Conservation (phyloP, 2,797 vertebrate genomes). For the Meriones psammophilus region DNA sequence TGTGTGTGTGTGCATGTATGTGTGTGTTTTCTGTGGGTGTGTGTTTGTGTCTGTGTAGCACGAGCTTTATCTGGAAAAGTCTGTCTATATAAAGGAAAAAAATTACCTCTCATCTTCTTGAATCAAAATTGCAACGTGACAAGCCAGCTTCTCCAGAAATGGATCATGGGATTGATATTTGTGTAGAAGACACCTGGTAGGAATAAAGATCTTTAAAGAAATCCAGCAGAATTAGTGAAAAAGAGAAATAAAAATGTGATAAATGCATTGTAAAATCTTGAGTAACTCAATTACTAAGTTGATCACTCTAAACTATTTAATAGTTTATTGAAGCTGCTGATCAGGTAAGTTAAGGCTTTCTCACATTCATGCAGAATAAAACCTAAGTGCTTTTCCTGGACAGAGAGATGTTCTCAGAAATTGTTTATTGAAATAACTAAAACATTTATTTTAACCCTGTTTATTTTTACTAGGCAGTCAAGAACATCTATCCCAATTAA, state of each 20-base stretch:
- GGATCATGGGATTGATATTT: not conserved
- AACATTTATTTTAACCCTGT: not conserved
- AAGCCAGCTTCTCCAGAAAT: not conserved
- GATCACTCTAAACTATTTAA: not conserved
- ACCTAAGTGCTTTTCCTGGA: not conserved
- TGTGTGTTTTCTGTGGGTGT: too few relatives aligned
- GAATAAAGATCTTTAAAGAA: not conserved
- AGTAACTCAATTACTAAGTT: not conserved
- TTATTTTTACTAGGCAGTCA: not conserved
- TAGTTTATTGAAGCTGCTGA: not conserved
- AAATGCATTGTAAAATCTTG: not conserved
- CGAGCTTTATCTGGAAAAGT: not conserved
- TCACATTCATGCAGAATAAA: not conserved
- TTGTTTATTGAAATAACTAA: not conserved
- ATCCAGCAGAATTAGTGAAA: not conserved
- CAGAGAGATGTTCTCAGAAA: not conserved
- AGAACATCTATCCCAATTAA: not conserved
- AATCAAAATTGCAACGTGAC: not conserved
- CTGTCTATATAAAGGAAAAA: not conserved
- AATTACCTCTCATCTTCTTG: accelerated
- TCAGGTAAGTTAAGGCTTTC: not conserved
- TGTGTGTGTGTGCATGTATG: not conserved
- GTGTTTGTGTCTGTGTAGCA: not conserved
- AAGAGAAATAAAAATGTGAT: not conserved
- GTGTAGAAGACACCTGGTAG: not conserved